Evolutionary conservation across 2,888 invertebrate species (phyloP).

Genomic region (Leucania comma): DNA sequence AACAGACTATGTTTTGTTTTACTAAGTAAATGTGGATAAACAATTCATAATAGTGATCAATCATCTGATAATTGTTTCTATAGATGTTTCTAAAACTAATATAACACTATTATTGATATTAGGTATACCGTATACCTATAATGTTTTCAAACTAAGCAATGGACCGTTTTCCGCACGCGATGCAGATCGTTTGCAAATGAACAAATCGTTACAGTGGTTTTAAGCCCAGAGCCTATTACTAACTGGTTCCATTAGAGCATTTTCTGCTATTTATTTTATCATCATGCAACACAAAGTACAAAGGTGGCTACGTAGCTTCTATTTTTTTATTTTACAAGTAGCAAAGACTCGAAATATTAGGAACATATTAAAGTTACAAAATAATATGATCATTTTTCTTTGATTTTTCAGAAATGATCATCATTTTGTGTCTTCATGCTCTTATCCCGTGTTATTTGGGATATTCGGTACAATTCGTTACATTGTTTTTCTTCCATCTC

Average conservation of each 20-base stretch:
- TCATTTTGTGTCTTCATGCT: too few species aligned
- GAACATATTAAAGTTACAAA: not conserved
- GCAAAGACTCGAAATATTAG: too few species aligned
- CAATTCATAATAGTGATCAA: constrained; percentile 13
- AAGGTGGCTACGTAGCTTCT: not conserved
- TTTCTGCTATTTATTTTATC: not conserved
- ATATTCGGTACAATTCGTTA: too few species aligned
- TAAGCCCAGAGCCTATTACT: constrained; percentile 1
- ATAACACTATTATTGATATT: not conserved
- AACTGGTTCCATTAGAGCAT: not conserved
- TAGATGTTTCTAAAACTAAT: not conserved
- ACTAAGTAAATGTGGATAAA: constrained; percentile 18
- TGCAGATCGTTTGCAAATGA: constrained; percentile 18
- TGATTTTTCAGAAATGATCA: not conserved
- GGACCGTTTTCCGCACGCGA: constrained; percentile 21
- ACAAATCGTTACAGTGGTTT: constrained; percentile 3
- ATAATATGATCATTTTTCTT: not conserved
- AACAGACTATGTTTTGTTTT: constrained; percentile 31
- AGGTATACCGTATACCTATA: not conserved
- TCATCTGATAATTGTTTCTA: constrained; percentile 1
- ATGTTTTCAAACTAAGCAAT: constrained; percentile 2
- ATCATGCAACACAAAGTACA: too few species aligned
- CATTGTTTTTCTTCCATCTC: too few species aligned
- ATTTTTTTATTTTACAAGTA: not conserved
- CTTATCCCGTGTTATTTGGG: too few species aligned